These are phyloP conservation scores for Cydia pomonella DNA, from an alignment of 1,140 invertebrate genomes.

Conservation along the genomic window DNA sequence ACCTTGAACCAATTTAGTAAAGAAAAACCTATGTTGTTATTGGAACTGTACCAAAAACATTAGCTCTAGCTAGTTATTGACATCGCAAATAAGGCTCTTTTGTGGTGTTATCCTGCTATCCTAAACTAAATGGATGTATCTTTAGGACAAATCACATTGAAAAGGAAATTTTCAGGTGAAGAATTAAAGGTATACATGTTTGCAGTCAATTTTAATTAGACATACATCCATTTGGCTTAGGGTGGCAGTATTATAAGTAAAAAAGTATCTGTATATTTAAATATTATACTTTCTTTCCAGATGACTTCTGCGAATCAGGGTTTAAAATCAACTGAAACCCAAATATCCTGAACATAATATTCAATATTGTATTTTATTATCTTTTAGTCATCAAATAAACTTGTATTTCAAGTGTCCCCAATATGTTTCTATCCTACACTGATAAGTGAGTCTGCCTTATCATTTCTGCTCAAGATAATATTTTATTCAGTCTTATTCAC, in stretches of 20 bases:
- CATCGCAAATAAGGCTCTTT: no score
- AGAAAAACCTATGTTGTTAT: not conserved
- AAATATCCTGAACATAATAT: constrained; percentile 47
- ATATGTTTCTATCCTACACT: constrained; percentile 48
- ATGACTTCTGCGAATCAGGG: constrained; percentile 58
- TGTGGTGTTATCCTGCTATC: no score
- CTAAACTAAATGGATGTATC: no score
- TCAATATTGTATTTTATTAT: constrained; percentile 43
- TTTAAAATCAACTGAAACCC: constrained; percentile 60
- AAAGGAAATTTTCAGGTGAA: no score
- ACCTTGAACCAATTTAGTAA: not conserved
- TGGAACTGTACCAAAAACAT: not conserved
- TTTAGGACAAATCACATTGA: no score
- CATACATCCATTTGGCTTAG: no score
- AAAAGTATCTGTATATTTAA: not conserved
- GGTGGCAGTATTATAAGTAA: no score
- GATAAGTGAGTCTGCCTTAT: constrained; percentile 66
- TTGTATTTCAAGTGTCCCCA: constrained; percentile 29
- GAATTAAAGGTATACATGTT: no score
- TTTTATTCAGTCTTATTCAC: constrained; percentile 42
- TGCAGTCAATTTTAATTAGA: no score
- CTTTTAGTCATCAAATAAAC: constrained; percentile 38
- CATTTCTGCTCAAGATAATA: constrained; percentile 76
- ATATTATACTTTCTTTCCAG: constrained; percentile 55
- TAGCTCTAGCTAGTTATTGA: no score